Conservation (phyloP, 2,113 vertebrate genomes). For the Zosterops lateralis region DNA sequence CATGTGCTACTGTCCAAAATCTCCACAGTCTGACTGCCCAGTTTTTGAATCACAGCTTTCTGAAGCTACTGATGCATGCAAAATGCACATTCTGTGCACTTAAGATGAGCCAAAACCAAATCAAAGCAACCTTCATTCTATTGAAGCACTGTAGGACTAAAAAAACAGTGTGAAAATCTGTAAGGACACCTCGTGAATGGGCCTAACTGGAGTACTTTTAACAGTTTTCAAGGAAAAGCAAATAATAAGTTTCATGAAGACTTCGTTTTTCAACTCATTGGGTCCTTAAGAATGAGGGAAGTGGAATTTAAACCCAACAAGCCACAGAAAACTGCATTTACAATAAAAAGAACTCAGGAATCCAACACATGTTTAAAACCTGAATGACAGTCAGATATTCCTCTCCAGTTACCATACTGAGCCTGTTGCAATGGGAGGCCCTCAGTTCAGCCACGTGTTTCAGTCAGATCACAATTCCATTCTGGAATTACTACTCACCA, state of each 20-base stretch:
- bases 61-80: not conserved
- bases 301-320: not conserved
- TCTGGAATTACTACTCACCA: conserved; percentile 77
- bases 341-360: not conserved
- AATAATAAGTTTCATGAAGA: not conserved
- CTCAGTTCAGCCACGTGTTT: not conserved
- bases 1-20: not conserved
- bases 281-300: not conserved
- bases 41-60: not conserved
- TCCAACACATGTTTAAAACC: not conserved
- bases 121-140: not conserved
- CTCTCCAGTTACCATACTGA: not conserved
- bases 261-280: not conserved
- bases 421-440: not conserved
- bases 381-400: not conserved
- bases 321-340: not conserved
- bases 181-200: not conserved
- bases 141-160: not conserved
- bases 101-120: not conserved
- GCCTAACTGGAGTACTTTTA: not conserved
- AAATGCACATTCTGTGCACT: not conserved
- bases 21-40: not conserved
- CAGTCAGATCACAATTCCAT: not conserved
- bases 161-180: not conserved
- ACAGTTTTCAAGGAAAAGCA: not conserved